Conservation (phyloP, 2,797 vertebrate genomes). For the Cynopterus sphinx region DNA sequence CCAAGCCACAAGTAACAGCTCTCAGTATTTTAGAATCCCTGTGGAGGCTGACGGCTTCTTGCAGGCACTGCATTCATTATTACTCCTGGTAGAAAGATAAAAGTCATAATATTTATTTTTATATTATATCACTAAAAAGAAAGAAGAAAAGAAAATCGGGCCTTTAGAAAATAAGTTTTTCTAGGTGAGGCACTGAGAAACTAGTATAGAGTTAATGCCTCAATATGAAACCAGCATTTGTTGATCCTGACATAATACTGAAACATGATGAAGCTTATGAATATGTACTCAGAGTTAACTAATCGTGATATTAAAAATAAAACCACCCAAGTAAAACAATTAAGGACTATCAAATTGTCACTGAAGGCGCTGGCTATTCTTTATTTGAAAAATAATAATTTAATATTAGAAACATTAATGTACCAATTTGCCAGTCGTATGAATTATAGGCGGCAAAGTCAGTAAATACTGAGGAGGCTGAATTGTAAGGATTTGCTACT, state of each 20-base stretch:
- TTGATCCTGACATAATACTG: not conserved
- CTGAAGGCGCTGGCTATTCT: not conserved
- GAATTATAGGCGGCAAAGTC: not conserved
- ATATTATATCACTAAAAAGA: not conserved
- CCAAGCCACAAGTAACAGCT: fast-evolving
- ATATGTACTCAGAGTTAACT: not conserved
- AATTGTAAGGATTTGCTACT: not conserved
- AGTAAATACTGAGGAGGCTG: not conserved
- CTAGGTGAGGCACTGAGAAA: not conserved
- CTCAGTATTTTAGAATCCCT: not conserved
- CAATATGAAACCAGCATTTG: not conserved
- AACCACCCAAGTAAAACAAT: not conserved
- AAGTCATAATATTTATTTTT: not conserved
- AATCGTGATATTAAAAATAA: not conserved
- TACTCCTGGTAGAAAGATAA: not conserved
- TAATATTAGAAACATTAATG: not conserved
- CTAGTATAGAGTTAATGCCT: not conserved
- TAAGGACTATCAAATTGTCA: not conserved
- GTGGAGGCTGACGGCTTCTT: not conserved
- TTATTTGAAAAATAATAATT: not conserved
- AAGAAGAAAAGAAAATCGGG: not conserved
- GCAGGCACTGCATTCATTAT: not conserved
- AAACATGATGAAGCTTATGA: not conserved
- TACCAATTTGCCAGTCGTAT: not conserved
- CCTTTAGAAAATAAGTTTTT: not conserved